A percentile compares a stretch with the other conserved stretches of the same genome.
phyloP scores from a whole-genome alignment of 2,113 vertebrate genomes.

The Rhynchomys soricoides region DNA sequence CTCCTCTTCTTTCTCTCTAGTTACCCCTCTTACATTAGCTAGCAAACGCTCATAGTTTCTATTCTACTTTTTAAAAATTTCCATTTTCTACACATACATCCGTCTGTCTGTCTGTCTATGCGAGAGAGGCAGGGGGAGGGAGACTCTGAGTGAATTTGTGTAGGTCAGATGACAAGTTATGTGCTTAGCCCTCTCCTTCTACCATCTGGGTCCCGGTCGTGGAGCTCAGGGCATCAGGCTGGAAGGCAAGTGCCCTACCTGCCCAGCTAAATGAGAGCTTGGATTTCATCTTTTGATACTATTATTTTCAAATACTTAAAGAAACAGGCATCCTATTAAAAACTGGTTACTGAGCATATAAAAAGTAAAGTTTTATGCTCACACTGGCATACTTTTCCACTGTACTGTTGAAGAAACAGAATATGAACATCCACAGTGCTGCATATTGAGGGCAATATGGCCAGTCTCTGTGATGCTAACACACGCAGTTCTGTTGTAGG shows the following conservation, averaged over 20 bases:
- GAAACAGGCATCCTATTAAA: not conserved
- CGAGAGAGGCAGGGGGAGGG: not conserved
- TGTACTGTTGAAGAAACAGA: not conserved
- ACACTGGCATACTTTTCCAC: not conserved
- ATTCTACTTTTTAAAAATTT: not conserved
- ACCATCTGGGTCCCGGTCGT: too few species aligned
- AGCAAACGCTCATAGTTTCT: not conserved
- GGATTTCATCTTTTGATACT: not conserved
- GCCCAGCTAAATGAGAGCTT: not conserved
- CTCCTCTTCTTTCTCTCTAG: not conserved
- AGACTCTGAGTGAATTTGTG: not conserved
- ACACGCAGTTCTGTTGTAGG: not conserved
- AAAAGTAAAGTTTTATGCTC: not conserved
- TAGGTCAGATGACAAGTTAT: not conserved
- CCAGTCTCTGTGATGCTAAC: not conserved
- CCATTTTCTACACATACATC: not conserved
- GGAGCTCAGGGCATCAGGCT: not conserved
- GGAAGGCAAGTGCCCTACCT: not conserved
- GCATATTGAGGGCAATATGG: not conserved
- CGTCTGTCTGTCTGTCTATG: too few species aligned
- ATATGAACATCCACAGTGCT: not conserved
- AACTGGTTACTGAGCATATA: not conserved
- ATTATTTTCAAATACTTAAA: slow-evolving; percentile 37
- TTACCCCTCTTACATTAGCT: not conserved
- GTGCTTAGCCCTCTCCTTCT: not conserved